Percentiles rank a stretch among this genome's conserved stretches.
Conservation (phyloP, 2,113 vertebrate genomes). For the Catagonus wagneri region DNA sequence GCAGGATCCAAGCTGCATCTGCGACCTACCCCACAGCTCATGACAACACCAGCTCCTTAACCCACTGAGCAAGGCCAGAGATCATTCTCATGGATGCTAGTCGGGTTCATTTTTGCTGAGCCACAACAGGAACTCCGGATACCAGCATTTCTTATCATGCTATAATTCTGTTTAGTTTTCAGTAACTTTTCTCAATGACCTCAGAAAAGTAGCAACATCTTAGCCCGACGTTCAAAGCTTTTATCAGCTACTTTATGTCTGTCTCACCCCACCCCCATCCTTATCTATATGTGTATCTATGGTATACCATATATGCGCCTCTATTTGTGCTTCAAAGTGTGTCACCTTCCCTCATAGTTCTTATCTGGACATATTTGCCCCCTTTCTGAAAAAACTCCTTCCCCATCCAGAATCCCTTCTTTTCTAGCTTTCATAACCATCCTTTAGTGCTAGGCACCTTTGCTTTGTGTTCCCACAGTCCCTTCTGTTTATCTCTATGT, state of each 20-base stretch:
- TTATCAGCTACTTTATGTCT: background rate
- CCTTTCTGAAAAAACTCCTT: background rate
- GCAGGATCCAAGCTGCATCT: no score
- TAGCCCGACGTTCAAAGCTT: background rate
- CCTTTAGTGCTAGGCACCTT: background rate
- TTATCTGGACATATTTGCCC: background rate
- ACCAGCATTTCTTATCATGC: background rate
- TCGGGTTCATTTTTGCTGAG: no score
- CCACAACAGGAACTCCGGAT: no score
- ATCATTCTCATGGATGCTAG: no score
- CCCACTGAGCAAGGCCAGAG: no score
- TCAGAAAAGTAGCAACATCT: background rate
- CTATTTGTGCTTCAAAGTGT: background rate
- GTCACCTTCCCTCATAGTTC: background rate
- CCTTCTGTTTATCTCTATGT: background rate
- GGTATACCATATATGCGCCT: background rate
- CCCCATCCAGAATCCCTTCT: background rate
- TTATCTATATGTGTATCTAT: background rate
- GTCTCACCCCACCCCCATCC: background rate
- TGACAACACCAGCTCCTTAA: no score
- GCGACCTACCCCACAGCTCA: no score
- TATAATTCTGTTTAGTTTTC: background rate
- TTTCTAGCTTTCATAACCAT: background rate
- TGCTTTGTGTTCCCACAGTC: background rate
- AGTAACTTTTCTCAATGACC: background rate